phyloP scores from a whole-genome alignment of 2,113 vertebrate species.

The Mobula birostris region DNA sequence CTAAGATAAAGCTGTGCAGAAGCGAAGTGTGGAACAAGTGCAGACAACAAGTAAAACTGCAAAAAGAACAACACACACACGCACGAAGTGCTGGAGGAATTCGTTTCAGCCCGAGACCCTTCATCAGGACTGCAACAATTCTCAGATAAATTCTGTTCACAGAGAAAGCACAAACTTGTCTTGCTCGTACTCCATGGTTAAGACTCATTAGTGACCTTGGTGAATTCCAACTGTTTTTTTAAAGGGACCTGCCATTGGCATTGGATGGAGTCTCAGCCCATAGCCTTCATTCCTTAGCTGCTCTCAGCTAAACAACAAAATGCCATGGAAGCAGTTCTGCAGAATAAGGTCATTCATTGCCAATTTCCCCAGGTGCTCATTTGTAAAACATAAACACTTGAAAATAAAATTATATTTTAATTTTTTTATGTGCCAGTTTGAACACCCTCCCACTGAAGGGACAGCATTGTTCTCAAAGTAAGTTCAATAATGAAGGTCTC shows the following conservation, averaged over 20 bases:
- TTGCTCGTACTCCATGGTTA: neutral
- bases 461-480: neutral
- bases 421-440: neutral
- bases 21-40: neutral
- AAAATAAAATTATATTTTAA: slow-evolving; percentile 2
- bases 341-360: neutral
- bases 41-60: neutral
- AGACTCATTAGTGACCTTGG: neutral
- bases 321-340: neutral
- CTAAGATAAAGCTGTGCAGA: neutral
- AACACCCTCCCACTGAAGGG: neutral
- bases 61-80: neutral
- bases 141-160: neutral
- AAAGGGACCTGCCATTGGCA: neutral
- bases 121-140: too few relatives aligned
- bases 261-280: neutral
- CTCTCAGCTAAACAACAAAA: neutral
- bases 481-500: neutral
- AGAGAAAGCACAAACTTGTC: neutral
- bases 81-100: too few relatives aligned
- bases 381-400: neutral
- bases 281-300: neutral
- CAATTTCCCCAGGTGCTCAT: neutral
- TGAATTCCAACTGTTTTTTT: neutral
- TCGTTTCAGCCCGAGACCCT: too few relatives aligned